Evolutionary conservation across 2,113 vertebrate species (phyloP), one percentile per base, ranked within the genome.

Genomic region (Tetrax tetrax): DNA sequence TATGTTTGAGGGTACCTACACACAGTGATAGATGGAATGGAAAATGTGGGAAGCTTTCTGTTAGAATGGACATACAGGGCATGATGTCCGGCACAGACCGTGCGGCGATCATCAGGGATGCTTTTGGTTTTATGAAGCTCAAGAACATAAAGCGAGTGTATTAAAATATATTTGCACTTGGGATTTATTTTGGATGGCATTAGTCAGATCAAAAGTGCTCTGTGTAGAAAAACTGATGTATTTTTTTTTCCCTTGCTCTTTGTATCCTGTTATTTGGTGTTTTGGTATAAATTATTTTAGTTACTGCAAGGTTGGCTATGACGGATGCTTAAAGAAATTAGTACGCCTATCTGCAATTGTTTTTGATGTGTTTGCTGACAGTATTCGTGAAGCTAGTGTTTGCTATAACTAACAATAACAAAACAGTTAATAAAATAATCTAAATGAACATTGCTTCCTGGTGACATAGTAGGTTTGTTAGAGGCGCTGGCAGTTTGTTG

Each of bases 41-140:
- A 71, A 87, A 48, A 48, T 16, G 4, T n/a, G 23, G 35, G 53
- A 54, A 68, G 28, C 57, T 92, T 72, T 91, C 50, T 63, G 6
- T 48, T 75, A 60, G 56, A 66, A 43, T 54, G 56, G 64, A 12
- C 13, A 9, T 23, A 7, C 2, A 5, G 35, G 35, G 19, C 0
- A 1, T 2, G 4, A 8, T 56, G 41, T 10, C 12, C 2, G 2
- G 12, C 3, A 2, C 0, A 1, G 47, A 47, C 64, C 84, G 47
- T 14, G 16, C 5, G 4, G 35, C 53, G 28, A 29, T 21, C 23
- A 2, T 6, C 3, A 1, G 11, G 1, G 13, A 7, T 93, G 37
- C n/a, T 90, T 91, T 79, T 2, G 7, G 29, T 76, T 91, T 87
- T 41, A 65, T 70, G 53, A 65, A 94, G 37, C 29, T 81, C 23